Base-by-base conservation (phyloP, 2,113 vertebrate genomes). In the Cololabis saira region DNA sequence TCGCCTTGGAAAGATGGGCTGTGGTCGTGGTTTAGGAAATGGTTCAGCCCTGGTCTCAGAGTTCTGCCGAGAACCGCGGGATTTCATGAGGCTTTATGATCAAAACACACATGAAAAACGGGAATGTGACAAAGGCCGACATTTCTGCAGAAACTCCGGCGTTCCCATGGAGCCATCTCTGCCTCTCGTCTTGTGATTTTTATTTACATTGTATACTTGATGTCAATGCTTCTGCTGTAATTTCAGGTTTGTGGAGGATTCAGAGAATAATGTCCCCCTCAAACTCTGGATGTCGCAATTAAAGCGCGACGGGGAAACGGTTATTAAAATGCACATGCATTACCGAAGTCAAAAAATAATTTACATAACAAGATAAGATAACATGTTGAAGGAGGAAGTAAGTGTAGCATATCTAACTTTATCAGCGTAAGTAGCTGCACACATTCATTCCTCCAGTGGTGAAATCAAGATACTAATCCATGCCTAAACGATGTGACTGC, bases 1-100 rank as follows among this genome's bases (percentile, higher is more conserved):
- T 88, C 80, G 78, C 86, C 75, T 81, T 83, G 90, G 87, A 90
- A 89, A 89, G 83, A 87, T 63, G 21, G 85, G 66, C 80, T 91
- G 89, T 63, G 91, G 91, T 93, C 80, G 60, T 84, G 83, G 92
- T 90, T 88, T 77, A 85, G 89, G 85, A 92, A 93, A 92, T 84
- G 84, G 71, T 81, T 88, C 77, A 84, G 74, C 70, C 73, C 81
- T 45, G 83, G 84, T 82, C 74, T 89, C 68, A 21, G 71, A 85
- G 82, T 83, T 82, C 71, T 90, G 74, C 82, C 70, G 59, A 76
- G 73, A 86, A 87, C 86, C 76, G 51, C 81, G 59, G 74, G 71
- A 69, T 81, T 71, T 86, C 84, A 69, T 59, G n/a, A 76, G 77
- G 78, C 60, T 82, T 86, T 70, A 52, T 77, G 85, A 87, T 85